Conservation (phyloP, 2,113 vertebrate species). For the Salvator merianae region DNA sequence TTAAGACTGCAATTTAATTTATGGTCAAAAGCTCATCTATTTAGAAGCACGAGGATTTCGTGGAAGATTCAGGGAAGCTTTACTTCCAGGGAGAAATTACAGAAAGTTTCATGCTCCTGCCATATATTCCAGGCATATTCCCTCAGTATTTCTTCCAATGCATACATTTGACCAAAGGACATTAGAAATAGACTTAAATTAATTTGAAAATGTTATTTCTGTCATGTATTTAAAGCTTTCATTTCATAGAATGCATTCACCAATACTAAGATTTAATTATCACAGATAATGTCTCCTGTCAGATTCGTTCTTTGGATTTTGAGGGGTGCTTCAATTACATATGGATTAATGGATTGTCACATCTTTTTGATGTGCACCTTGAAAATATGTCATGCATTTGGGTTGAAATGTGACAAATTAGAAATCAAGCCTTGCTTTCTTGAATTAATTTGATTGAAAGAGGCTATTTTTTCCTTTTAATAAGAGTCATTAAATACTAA, state of each 20-base stretch:
- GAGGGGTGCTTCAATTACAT: conserved; percentile 31
- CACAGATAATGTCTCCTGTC: conserved; percentile 31
- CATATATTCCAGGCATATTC: background rate
- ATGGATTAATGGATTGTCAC: conserved; percentile 31
- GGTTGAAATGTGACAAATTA: conserved; percentile 36
- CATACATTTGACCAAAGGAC: conserved; percentile 1
- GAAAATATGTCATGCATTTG: conserved; percentile 20
- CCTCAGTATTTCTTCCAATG: background rate
- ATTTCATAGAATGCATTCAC: conserved; percentile 10
- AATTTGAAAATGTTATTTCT: conserved; percentile 9
- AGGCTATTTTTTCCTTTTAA: conserved; percentile 14
- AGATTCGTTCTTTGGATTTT: conserved; percentile 22
- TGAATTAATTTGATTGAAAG: conserved; percentile 52
- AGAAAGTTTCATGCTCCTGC: background rate
- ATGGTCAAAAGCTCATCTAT: background rate
- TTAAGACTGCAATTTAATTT: background rate
- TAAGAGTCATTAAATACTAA: conserved; percentile 31
- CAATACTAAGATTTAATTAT: conserved; percentile 34
- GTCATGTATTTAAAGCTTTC: conserved; percentile 6
- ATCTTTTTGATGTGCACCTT: conserved; percentile 43
- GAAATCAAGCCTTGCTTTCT: conserved; percentile 31
- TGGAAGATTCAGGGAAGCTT: background rate
- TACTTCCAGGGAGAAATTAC: background rate
- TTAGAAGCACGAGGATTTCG: background rate
- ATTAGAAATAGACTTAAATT: background rate